Base-by-base conservation (phyloP, 2,113 vertebrate species). In the Upupa epops region DNA sequence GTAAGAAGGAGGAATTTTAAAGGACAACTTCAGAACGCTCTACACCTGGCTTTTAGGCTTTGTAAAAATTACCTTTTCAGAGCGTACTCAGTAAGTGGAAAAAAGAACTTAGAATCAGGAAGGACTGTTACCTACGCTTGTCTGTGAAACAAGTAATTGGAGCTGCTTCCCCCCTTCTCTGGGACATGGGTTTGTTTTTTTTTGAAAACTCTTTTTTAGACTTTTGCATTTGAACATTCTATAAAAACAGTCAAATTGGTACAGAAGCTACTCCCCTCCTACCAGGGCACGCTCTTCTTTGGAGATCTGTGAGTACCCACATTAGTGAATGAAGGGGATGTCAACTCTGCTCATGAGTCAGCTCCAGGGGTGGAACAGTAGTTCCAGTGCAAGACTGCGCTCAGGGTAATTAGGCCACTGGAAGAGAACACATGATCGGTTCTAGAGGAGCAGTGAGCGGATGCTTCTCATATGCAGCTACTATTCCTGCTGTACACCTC, bases 291-390 rank as follows among this genome's bases (percentile, higher is more conserved):
- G 17, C 31, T 81, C 86, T 77, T 72, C 85, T 94, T 94, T 78
- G 87, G 94, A 92, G 63, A 40, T 69, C 31, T 69, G 56, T 1
- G 18, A 82, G 51, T 49, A 89, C 42, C 66, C 71, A 58, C 31
- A 65, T 87, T 89, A 89, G 70, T 85, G 84, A 94, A 93, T 82
- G 89, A 92, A 87, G 64, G 85, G 55, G 55, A 66, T 84, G 93
- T 93, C 91, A 94, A 94, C 78, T 55, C 63, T 85, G 55, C 71
- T 94, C 93, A 94, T 93, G 91, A 96, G 89, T 95, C 87, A 92
- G 74, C 89, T 95, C 68, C 82, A 94, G 78, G 87, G 93, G 51
- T 71, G 70, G 86, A 72, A 63, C 42, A 55, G 91, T 69, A 94
- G 49, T 94, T 77, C 79, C 4, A 6, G 71, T 87, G 66, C 74